phyloP scores from a whole-genome alignment of 2,888 invertebrate genomes.

The Callinectes sapidus region DNA sequence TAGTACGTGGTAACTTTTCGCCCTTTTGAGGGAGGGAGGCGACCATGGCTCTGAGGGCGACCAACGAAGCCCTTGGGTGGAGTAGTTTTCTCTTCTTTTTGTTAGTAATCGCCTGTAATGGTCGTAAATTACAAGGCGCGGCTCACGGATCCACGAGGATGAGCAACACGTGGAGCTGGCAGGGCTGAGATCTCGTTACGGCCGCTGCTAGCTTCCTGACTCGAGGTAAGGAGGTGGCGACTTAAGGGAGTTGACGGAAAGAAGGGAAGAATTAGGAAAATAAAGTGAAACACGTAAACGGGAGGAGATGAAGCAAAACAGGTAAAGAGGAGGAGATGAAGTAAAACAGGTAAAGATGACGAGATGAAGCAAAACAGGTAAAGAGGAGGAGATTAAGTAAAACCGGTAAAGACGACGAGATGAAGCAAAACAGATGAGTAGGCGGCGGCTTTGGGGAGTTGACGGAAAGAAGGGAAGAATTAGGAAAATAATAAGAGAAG shows the following conservation, averaged over 20 bases:
- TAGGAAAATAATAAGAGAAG: background rate
- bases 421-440: too few relatives aligned
- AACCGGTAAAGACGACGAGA: background rate
- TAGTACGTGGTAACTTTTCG: constrained; percentile 35
- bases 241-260: background rate
- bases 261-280: background rate
- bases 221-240: too few relatives aligned
- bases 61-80: background rate
- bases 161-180: background rate
- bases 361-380: too few relatives aligned
- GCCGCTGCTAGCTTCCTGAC: too few relatives aligned
- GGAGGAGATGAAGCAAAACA: background rate
- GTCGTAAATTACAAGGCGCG: background rate
- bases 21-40: constrained; percentile 45
- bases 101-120: background rate
- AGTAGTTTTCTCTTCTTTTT: background rate
- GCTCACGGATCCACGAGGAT: background rate
- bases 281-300: background rate
- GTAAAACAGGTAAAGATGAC: background rate
- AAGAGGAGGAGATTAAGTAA: background rate
- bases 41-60: background rate
- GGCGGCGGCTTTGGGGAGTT: background rate
- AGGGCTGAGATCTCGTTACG: background rate
- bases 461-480: background rate
- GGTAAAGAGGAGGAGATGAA: background rate